Evolutionary conservation across 2,797 vertebrate genomes (phyloP), one percentile per base, ranked within the genome.

Genomic region (Helarctos malayanus): DNA sequence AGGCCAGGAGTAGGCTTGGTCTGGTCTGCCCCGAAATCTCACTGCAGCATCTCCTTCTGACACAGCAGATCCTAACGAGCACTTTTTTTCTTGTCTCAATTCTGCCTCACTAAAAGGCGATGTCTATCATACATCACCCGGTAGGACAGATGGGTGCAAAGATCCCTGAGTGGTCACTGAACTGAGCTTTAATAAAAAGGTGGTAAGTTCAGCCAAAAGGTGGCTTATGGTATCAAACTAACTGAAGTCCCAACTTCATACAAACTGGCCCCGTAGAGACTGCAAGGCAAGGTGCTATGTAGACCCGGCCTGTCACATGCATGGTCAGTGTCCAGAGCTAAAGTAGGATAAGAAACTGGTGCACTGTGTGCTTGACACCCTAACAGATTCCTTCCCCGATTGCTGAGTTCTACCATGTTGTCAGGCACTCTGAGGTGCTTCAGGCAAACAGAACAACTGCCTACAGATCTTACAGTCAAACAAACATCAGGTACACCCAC

Each of bases 31-130:
- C 23, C 0, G 0, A 56, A 63, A 45, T n/a, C 16, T 12, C 12
- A 56, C 1, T 2, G 16, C 8, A 41, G 49, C 94, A 18, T 99
- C 98, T 94, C 99, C 99, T 98, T 99, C 99, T 94, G 99, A 99
- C 65, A 99, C 98, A 0, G 99, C 99, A 99, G 68, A 99, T 99
- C 99, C 99, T 83, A 75, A 38, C 7, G 16, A 89, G 23, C 4
- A 14, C 19, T 65, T 79, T 71, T 57, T 75, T 52, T 71, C 16
- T 32, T 35, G 18, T 27, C n/a, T 61, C 73, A 47, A 92, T 63
- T 79, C 3, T 32, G 54, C 4, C 49, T 92, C 35, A n/a, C 7
- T 25, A 52, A 75, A 69, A 87, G 65, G n/a, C 9, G 3, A 35
- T n/a, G 29, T 49, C 19, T 32, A 83, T 32, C 27, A 32, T 21